A percentile compares a stretch with the other conserved stretches of the same genome.
Conservation (phyloP, 1,140 invertebrate species). For the Spodoptera frugiperda region DNA sequence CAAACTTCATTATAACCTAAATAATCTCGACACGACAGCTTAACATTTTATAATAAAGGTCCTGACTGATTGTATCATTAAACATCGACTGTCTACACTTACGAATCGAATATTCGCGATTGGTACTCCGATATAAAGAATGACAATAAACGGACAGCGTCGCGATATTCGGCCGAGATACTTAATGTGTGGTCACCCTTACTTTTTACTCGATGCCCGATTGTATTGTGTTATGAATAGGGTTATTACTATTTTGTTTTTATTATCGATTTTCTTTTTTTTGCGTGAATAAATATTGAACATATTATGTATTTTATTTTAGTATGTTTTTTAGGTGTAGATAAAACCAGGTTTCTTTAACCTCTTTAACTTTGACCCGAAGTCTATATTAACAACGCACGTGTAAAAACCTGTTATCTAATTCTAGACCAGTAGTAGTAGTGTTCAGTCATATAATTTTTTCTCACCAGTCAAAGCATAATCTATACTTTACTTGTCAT, state of each 20-base stretch:
- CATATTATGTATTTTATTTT: too few relatives aligned
- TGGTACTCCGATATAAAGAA: conserved; percentile 65
- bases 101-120: conserved; percentile 66
- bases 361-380: too few relatives aligned
- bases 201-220: conserved; percentile 80
- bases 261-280: conserved; percentile 58
- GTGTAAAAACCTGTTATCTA: too few relatives aligned
- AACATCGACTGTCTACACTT: conserved; percentile 59
- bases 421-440: too few relatives aligned
- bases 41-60: not conserved
- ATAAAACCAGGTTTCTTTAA: too few relatives aligned
- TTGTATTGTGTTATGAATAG: conserved; percentile 84
- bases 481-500: too few relatives aligned
- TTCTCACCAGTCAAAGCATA: too few relatives aligned
- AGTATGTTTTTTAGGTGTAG: too few relatives aligned
- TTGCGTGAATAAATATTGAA: conserved; percentile 8
- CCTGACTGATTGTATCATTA: conserved; percentile 68
- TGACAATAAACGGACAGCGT: conserved; percentile 76
- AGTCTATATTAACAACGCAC: too few relatives aligned
- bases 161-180: conserved; percentile 66
- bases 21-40: too few relatives aligned
- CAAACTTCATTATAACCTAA: too few relatives aligned
- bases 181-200: conserved; percentile 73
- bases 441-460: too few relatives aligned
- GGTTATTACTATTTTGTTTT: conserved; percentile 68